Conservation (phyloP, 2,888 invertebrate species). For the Hedychridium roseum region DNA sequence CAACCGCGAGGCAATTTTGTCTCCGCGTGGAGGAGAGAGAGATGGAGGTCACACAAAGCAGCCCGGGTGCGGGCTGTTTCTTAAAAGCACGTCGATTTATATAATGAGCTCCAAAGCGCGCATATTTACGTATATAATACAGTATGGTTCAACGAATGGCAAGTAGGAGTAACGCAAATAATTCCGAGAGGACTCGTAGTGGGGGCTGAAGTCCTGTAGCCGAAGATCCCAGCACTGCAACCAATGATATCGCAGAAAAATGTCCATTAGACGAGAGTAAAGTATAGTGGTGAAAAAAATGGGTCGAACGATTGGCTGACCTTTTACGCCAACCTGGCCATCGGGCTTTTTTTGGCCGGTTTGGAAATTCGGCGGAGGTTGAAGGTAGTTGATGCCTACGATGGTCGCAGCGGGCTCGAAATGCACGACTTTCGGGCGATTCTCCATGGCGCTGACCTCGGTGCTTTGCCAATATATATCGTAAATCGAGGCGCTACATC, state of each 20-base stretch:
- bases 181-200: slow-evolving; percentile 39
- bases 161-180: slow-evolving; percentile 46
- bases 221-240: slow-evolving; percentile 43
- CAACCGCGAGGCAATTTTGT: slow-evolving; percentile 11
- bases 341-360: slow-evolving; percentile 60
- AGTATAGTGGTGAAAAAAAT: slow-evolving; percentile 3
- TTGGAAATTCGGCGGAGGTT: slow-evolving; percentile 61
- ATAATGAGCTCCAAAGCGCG: slow-evolving; percentile 57
- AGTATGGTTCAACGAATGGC: slow-evolving; percentile 43
- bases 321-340: slow-evolving; percentile 60
- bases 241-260: not conserved
- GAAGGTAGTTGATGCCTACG: slow-evolving; percentile 58
- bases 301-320: slow-evolving; percentile 30
- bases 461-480: slow-evolving; percentile 74
- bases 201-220: slow-evolving; percentile 30
- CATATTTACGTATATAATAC: slow-evolving; percentile 37
- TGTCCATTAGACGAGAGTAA: not conserved
- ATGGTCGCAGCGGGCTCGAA: slow-evolving; percentile 54
- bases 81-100: slow-evolving; percentile 56
- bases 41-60: slow-evolving; percentile 29
- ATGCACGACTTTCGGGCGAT: slow-evolving; percentile 57
- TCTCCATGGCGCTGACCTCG: slow-evolving; percentile 72
- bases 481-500: slow-evolving; percentile 73
- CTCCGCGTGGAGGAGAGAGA: slow-evolving; percentile 21
- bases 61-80: slow-evolving; percentile 23